Evolutionary conservation across 2,797 vertebrate species (phyloP).

Genomic region (Hippopotamyrus pictus): DNA sequence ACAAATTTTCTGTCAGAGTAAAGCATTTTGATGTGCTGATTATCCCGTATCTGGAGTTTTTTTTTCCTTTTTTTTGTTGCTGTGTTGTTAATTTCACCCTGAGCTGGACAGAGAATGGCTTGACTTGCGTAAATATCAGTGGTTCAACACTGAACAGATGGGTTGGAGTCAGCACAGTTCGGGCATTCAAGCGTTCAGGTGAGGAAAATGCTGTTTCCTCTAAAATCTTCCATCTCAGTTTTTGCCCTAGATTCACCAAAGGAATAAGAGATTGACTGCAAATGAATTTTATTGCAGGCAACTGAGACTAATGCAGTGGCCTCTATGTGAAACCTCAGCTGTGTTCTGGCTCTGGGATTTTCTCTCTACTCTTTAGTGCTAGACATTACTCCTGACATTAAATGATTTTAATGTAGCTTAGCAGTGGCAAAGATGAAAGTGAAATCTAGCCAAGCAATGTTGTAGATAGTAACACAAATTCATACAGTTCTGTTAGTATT

Average conservation of each 20-base stretch:
- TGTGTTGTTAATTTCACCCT: conserved; percentile 13
- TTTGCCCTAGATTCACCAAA: neutral
- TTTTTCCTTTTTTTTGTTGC: neutral
- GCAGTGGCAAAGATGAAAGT: neutral
- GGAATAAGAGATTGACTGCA: neutral
- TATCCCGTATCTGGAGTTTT: neutral
- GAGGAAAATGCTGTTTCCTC: conserved; percentile 4
- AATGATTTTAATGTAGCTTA: no score
- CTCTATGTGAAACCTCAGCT: neutral
- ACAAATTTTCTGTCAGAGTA: neutral
- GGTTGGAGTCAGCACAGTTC: conserved; percentile 3
- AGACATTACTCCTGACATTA: neutral
- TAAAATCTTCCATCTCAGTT: neutral
- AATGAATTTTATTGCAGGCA: neutral
- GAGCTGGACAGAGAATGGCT: conserved; percentile 18
- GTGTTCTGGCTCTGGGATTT: neutral
- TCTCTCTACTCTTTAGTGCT: neutral
- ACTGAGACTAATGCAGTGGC: neutral
- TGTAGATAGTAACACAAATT: neutral
- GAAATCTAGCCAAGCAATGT: neutral
- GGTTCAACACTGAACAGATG: neutral
- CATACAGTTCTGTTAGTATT: neutral
- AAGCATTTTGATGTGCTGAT: neutral
- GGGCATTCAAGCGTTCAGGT: neutral
- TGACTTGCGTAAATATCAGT: neutral